Percentiles rank a stretch among this genome's conserved stretches.
Evolutionary conservation across 2,797 vertebrate species (phyloP).

Genomic region (Peromyscus eremicus): DNA sequence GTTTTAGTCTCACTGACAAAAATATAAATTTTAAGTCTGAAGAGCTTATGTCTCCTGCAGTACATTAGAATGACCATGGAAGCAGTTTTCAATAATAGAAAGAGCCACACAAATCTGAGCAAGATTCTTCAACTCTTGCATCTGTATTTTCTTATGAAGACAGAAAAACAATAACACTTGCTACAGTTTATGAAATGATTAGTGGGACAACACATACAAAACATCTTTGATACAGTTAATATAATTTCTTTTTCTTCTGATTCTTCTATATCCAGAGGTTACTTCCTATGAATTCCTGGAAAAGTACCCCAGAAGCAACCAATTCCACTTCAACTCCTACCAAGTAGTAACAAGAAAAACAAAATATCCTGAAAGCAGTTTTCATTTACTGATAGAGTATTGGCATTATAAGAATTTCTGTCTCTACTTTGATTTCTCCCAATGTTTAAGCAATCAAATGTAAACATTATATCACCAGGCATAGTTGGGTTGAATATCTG

Average conservation of each 20-base stretch:
- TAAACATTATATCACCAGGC: conserved; percentile 29
- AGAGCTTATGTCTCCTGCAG: background rate
- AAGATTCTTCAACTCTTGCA: background rate
- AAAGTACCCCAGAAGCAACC: conserved; percentile 3
- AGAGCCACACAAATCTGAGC: background rate
- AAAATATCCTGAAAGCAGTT: conserved; percentile 36
- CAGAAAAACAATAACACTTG: conserved; percentile 20
- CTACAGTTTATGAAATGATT: conserved; percentile 2
- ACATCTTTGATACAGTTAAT: background rate
- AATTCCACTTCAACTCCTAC: background rate
- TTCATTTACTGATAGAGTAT: conserved; percentile 27
- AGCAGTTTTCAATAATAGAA: background rate
- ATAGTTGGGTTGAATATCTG: background rate
- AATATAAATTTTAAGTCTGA: conserved; percentile 30
- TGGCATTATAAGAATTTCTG: conserved; percentile 26
- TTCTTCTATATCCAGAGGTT: background rate
- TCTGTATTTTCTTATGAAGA: background rate
- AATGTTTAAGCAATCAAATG: conserved; percentile 29
- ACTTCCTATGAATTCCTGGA: conserved; percentile 15
- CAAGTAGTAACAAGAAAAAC: conserved; percentile 24
- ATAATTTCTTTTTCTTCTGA: background rate
- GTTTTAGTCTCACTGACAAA: background rate
- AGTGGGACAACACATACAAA: background rate
- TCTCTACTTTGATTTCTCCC: conserved; percentile 9
- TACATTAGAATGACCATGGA: background rate